phyloP scores from a whole-genome alignment of 2,113 vertebrate species.

The Thunnus maccoyii region DNA sequence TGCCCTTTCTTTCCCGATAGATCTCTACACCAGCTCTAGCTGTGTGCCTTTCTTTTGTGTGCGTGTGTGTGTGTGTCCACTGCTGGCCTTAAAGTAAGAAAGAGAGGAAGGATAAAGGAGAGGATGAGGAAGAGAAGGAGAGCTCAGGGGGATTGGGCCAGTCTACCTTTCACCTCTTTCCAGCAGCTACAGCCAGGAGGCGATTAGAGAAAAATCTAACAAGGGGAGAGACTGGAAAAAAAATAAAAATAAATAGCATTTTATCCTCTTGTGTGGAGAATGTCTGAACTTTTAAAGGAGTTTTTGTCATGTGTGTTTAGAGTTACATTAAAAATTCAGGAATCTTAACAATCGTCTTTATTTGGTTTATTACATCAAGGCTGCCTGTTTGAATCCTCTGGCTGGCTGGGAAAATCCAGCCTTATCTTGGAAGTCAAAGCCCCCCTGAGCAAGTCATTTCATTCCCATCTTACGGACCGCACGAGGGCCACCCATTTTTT shows the following conservation, averaged over 20 bases:
- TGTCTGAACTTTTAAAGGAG: not conserved
- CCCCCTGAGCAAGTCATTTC: no score
- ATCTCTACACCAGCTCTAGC: constrained; percentile 18
- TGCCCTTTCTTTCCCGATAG: constrained; percentile 52
- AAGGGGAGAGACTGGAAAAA: not conserved
- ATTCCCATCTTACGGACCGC: no score
- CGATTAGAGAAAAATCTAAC: constrained; percentile 11
- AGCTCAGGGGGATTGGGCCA: constrained; percentile 27
- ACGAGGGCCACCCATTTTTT: no score
- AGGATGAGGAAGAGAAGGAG: constrained; percentile 5
- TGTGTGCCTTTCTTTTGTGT: not conserved
- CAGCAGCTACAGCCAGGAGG: constrained; percentile 14
- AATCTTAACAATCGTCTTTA: not conserved
- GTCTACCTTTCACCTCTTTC: constrained; percentile 22
- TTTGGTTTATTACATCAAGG: not conserved
- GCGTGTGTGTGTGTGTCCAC: constrained; percentile 25
- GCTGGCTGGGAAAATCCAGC: no score
- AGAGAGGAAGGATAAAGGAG: not conserved
- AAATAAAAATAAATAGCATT: not conserved
- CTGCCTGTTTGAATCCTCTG: no score
- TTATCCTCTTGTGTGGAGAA: no score
- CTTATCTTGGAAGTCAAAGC: no score
- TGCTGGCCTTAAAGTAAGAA: constrained; percentile 16
- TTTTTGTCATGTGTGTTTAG: not conserved
- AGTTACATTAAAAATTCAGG: constrained; percentile 1